Evolutionary conservation across 2,888 invertebrate species (phyloP), one percentile per base, ranked within the genome.

Genomic region (Cremastinae sp.): DNA sequence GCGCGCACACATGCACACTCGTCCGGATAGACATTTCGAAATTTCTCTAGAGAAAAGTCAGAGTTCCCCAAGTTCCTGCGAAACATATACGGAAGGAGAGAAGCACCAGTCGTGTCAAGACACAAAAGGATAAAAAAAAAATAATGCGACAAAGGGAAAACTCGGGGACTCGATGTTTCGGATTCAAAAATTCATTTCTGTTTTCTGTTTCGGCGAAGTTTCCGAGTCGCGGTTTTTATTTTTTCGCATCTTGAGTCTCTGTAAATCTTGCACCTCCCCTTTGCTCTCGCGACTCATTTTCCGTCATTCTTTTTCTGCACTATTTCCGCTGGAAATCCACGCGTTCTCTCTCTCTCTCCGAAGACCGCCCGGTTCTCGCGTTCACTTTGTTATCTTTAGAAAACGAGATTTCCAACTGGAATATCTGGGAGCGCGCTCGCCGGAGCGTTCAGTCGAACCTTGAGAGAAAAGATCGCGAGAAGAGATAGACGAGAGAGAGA

Each of bases 341-440:
- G 53, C 54, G 18, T 28, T 61, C 45, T 56, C 38, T 38, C 12
- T 61, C 28, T 49, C 56, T 14, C 53, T 41, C 61, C 45, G 61
- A 34, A 54, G 56, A 47, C 22, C 34, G 56, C n/a, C 18, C 36
- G 22, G 51, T 49, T 72, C 68, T 73, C 61, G 59, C 54, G 69
- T 77, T 77, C 70, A 70, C 76, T 77, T 70, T 70, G 76, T 77
- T 77, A 77, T 77, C 76, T 70, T 73, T 70, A 54, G 70, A 77
- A 77, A 77, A 77, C 70, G 76, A 73, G 73, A 77, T 77, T 77
- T 77, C 43, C 70, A 72, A 72, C 68, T 73, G 73, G 69, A 73
- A 65, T 77, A 77, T 77, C 76, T 65, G 61, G 65, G 65, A 65
- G 64, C 61, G 54, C 59, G 73, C 34, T 66, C 54, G 54, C 2